Conservation (phyloP, 53 echinoderm and acorn worm species). For the Patiria pectinifera region DNA sequence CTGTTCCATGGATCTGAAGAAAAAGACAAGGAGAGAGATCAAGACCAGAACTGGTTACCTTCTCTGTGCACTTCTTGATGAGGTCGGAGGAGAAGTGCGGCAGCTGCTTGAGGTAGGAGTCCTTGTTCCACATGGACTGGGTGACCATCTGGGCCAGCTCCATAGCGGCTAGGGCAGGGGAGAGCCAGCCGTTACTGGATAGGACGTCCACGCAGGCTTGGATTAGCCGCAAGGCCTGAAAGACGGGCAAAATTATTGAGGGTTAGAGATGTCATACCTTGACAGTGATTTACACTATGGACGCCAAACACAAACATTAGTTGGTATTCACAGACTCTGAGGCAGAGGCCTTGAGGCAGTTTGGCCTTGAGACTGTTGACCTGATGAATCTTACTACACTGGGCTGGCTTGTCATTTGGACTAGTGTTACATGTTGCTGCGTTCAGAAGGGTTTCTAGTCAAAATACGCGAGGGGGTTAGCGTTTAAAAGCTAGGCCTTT, state of each 20-base stretch:
- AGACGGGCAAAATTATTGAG: not conserved
- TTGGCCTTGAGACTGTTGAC: no score
- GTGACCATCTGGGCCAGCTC: conserved; percentile 99
- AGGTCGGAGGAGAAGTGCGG: conserved; percentile 91
- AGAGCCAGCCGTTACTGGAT: conserved; percentile 99
- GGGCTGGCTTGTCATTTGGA: no score
- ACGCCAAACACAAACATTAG: no score
- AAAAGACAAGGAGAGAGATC: not conserved
- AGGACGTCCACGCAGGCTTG: conserved; percentile 99
- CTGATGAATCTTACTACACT: no score
- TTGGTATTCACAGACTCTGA: not conserved
- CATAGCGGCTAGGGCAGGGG: conserved; percentile 98
- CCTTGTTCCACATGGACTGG: conserved; percentile 99
- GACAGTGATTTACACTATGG: no score
- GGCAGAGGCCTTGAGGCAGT: no score
- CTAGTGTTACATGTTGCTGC: no score
- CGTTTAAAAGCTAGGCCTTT: no score
- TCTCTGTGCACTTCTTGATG: conserved; percentile 94
- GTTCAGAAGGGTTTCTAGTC: not conserved
- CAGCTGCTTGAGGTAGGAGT: conserved; percentile 97
- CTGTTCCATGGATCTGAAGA: no score
- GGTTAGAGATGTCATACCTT: not conserved
- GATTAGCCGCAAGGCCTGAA: conserved; percentile 90
- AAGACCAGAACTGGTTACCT: conserved; percentile 59
- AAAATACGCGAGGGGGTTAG: no score